Percentiles rank a stretch among this genome's conserved stretches.
phyloP scores from a whole-genome alignment of 2,888 invertebrate species.

The Boloria euphrosyne region DNA sequence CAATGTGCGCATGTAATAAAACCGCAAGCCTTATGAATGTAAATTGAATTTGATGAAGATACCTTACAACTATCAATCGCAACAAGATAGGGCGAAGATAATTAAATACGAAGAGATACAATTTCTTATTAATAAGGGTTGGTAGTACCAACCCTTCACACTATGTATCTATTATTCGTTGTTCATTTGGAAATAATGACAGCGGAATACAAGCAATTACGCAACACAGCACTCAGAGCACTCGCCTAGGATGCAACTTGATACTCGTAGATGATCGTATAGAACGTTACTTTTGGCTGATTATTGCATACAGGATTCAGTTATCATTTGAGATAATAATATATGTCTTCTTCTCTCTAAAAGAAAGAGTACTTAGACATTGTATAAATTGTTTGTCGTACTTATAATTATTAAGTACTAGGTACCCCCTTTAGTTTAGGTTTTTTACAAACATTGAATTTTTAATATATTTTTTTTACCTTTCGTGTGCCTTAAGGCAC shows the following conservation, averaged over 20 bases:
- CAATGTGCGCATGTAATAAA: constrained; percentile 16
- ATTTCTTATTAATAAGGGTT: too few relatives aligned
- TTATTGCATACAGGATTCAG: neutral
- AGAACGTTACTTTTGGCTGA: constrained; percentile 3
- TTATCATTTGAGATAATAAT: neutral
- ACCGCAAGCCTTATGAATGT: constrained; percentile 17
- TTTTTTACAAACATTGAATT: too few relatives aligned
- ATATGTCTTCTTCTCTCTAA: neutral
- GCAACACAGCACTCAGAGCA: neutral
- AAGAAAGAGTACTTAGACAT: neutral
- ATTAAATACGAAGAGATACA: too few relatives aligned
- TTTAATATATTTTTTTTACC: too few relatives aligned
- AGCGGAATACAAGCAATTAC: constrained; percentile 12
- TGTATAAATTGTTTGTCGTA: too few relatives aligned
- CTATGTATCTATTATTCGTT: neutral
- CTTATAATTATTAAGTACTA: too few relatives aligned
- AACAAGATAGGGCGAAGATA: too few relatives aligned
- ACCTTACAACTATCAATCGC: constrained; percentile 3
- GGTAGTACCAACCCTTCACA: too few relatives aligned
- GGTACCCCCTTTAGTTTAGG: too few relatives aligned
- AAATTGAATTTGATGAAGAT: constrained; percentile 11
- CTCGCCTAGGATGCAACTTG: neutral
- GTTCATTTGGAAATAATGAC: constrained; percentile 8
- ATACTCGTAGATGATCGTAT: neutral
- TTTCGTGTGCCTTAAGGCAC: too few relatives aligned